Conservation (phyloP, 2,888 invertebrate species). For the Mellilla xanthometata region DNA sequence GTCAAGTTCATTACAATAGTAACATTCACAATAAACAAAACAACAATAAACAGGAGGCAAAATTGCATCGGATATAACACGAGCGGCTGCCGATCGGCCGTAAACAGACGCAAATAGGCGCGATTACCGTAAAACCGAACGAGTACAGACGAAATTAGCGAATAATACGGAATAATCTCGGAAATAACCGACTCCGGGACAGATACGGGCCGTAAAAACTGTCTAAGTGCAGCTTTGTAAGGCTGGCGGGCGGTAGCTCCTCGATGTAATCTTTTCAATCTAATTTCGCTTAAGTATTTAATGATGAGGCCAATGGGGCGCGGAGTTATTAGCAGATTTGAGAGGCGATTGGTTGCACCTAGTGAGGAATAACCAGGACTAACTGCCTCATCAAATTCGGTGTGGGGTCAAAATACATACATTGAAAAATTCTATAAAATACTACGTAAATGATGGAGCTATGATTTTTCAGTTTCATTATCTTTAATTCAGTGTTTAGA, state of each 20-base stretch:
- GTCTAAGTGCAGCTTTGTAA: constrained; percentile 25
- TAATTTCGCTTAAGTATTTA: constrained; percentile 27
- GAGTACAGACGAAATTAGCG: constrained; percentile 43
- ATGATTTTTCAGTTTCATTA: too few species aligned
- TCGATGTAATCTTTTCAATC: constrained; percentile 34
- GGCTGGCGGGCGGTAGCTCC: constrained; percentile 5
- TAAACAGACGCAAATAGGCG: constrained; percentile 43
- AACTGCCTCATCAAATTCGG: too few species aligned
- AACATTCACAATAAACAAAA: not conserved
- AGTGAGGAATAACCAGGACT: constrained; percentile 9
- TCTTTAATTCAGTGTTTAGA: too few species aligned
- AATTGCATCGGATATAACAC: constrained; percentile 31
- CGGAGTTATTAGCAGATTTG: constrained; percentile 25
- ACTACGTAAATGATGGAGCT: too few species aligned
- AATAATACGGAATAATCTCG: constrained; percentile 34
- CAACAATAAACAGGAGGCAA: constrained; percentile 7
- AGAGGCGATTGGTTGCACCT: constrained; percentile 20
- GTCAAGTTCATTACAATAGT: too few species aligned
- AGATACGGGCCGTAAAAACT: constrained; percentile 24
- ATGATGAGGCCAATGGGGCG: constrained; percentile 28
- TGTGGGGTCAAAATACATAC: too few species aligned
- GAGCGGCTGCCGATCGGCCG: constrained; percentile 37
- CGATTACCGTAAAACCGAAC: constrained; percentile 44
- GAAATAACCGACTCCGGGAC: constrained; percentile 28
- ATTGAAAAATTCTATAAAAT: too few species aligned